Evolutionary conservation across 1,140 invertebrate species (phyloP), one percentile per base, ranked within the genome.

Genomic region (Papilio dardanus): DNA sequence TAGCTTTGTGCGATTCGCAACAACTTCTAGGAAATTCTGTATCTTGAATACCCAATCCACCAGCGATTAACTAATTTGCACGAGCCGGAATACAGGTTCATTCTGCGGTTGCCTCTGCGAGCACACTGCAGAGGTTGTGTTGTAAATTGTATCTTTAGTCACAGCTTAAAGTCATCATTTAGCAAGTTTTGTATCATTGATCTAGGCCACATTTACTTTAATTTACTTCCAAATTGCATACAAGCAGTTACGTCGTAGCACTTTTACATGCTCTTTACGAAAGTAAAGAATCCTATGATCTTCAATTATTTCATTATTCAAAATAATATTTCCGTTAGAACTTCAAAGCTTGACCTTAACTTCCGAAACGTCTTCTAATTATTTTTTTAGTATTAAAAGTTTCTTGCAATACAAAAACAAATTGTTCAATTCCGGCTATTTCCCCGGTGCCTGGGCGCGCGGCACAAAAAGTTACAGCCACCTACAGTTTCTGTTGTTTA

Each of bases 381-480:
- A 54, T 54, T 8, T 54, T n/a, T 24, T 54, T 54, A 54, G 19
- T 54, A 21, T 54, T 16, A 54, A 54, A 54, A 54, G 50, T 62
- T 62, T 24, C 24, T 14, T 62, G 10, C 4, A 62, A 12, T 28
- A 62, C 12, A 62, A 28, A 62, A 62, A 62, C 54, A 62, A 62
- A 62, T 62, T 62, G 54, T 62, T 62, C 54, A 62, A 62, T 28
- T 62, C 54, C 54, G 54, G n/a, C 24, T 30, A 62, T 62, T 62
- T 62, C 54, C 54, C 54, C 19, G 21, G 54, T 28, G 54, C 54
- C 24, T 28, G 2, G 54, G 24, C 54, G 10, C 2, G 21, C 24
- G 12, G 21, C 24, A 62, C 12, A 28, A 62, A 62, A 62, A 62
- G 54, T 62, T 62, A 62, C 24, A 62, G 21, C 24, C 54, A 62